A percentile compares a stretch with the other conserved stretches of the same genome.
Evolutionary conservation across 2,888 invertebrate genomes (phyloP).

Genomic region (Shargacucullia verbasci): DNA sequence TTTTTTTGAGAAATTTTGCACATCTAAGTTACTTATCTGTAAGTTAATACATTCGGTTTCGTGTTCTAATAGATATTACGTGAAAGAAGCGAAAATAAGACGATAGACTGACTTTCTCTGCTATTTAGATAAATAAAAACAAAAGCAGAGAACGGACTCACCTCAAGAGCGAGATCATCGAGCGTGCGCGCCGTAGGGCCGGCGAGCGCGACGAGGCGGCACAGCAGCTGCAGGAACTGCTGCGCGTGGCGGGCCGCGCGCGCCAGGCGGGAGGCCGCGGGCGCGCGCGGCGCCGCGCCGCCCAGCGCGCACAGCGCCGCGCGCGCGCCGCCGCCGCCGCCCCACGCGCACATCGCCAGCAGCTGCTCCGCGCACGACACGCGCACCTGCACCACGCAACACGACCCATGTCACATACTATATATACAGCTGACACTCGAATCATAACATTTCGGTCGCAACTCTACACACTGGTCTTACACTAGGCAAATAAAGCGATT

Average conservation of each 20-base stretch:
- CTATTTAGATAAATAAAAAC: no score
- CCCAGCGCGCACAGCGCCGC: constrained; percentile 75
- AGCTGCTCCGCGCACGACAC: constrained; percentile 95
- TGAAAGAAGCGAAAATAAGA: no score
- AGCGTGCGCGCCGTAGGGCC: constrained; percentile 92
- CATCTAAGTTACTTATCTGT: no score
- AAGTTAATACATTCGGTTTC: no score
- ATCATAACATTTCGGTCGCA: no score
- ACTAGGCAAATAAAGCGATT: no score
- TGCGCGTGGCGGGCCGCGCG: constrained; percentile 92
- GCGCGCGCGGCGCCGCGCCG: constrained; percentile 83
- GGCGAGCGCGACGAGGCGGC: constrained; percentile 91
- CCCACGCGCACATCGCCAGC: constrained; percentile 94
- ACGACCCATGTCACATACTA: no score
- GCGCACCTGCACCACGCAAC: constrained; percentile 86
- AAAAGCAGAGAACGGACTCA: constrained; percentile 27
- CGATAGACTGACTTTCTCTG: no score
- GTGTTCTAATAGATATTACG: no score
- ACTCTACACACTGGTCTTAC: no score
- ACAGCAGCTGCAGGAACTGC: constrained; percentile 93
- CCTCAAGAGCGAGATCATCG: constrained; percentile 85
- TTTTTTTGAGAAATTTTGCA: no score
- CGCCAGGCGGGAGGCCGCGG: constrained; percentile 85
- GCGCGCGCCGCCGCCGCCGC: constrained; percentile 88
- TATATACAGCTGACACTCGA: no score